A percentile compares a stretch with the other conserved stretches of the same genome.
Conservation (phyloP, 2,888 invertebrate genomes). For the Phania funesta region DNA sequence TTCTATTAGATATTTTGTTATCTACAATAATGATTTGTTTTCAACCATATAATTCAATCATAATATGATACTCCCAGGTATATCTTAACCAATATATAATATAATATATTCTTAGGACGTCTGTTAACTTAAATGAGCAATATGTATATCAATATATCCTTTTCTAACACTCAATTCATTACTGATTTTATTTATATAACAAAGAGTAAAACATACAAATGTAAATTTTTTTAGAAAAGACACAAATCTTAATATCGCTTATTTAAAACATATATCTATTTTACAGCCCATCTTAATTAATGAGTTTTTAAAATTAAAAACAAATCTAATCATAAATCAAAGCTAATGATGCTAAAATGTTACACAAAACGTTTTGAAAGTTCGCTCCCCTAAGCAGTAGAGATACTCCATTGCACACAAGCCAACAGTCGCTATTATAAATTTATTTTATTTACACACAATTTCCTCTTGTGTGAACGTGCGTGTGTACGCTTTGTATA, state of each 20-base stretch:
- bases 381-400: constrained; percentile 38
- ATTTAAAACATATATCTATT: constrained; percentile 13
- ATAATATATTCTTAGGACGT: too few relatives aligned
- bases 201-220: too few relatives aligned
- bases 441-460: constrained; percentile 37
- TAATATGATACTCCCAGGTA: too few relatives aligned
- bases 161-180: too few relatives aligned
- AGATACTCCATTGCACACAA: background rate
- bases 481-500: background rate
- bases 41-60: too few relatives aligned
- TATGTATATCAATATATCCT: too few relatives aligned
- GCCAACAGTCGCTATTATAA: background rate
- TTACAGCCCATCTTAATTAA: constrained; percentile 46
- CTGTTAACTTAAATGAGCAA: too few relatives aligned
- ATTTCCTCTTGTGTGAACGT: background rate
- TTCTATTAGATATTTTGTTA: too few relatives aligned
- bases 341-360: constrained; percentile 79
- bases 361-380: constrained; percentile 66
- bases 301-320: constrained; percentile 75
- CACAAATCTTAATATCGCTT: constrained; percentile 27
- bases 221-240: background rate
- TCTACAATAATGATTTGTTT: too few relatives aligned
- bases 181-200: too few relatives aligned
- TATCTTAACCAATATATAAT: too few relatives aligned
- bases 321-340: constrained; percentile 80